Evolutionary conservation across 2,797 vertebrate species (phyloP), one percentile per base, ranked within the genome.

Genomic region (Tiaroga cobitis): DNA sequence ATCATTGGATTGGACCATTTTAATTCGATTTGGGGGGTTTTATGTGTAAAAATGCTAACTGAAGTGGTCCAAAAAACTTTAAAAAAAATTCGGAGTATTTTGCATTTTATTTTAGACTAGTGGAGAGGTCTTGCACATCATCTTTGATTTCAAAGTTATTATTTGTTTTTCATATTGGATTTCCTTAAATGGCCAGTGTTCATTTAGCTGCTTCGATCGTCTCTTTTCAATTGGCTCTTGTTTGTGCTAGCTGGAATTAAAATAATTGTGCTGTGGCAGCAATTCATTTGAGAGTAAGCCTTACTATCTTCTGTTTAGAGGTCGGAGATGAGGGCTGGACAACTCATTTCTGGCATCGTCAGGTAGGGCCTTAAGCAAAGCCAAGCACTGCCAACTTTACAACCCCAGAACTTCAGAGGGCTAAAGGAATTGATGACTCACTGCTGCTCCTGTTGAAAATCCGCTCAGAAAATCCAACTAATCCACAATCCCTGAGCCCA

Each of bases 391-490:
- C 74, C 46, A 81, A 67, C 37, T 88, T 59, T 8, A 29, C 81
- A 46, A 76, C 68, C 54, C 72, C 54, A n/a, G 74, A 75, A 91
- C 90, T 89, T 92, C 90, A 93, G 65, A 54, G 73, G 87, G 77
- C 86, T 86, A 88, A 84, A 78, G 54, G 85, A 92, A 13, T 91
- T 81, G 54, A 89, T 90, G 89, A 91, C 91, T 90, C 89, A 86
- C 76, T 56, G 74, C 83, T 89, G 78, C 82, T 80, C 85, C 85
- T 88, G 82, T 87, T 82, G 87, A 85, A 91, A 92, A 92, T 90
- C 89, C 85, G 79, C 90, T 85, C 85, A 67, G 86, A 91, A 92
- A 92, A 93, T 92, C 91, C 88, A 78, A 86, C 90, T 93, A 93
- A 94, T 94, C 90, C 90, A 72, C 92, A 81, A 88, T 92, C 86